A percentile compares a stretch with the other conserved stretches of the same genome.
Conservation (phyloP, 2,113 vertebrate genomes). For the Argyrosomus japonicus region DNA sequence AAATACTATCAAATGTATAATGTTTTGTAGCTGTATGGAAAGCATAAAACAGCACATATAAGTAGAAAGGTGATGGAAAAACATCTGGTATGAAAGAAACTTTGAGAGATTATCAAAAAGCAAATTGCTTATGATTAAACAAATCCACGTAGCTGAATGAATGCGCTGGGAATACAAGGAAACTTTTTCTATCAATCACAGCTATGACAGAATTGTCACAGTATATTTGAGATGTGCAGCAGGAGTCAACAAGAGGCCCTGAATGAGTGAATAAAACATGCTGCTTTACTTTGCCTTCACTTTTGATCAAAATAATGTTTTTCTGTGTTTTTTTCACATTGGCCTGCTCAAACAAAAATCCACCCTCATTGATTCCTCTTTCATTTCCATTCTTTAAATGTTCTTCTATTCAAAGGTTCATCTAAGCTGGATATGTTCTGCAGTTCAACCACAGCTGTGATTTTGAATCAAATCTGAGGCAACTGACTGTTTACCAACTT, state of each 20-base stretch:
- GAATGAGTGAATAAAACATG: constrained; percentile 77
- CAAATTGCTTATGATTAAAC: constrained; percentile 64
- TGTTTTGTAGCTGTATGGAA: not conserved
- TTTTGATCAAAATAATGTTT: constrained; percentile 79
- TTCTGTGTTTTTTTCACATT: constrained; percentile 58
- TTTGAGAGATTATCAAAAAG: constrained; percentile 56
- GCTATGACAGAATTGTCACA: constrained; percentile 71
- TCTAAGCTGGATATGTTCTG: constrained; percentile 6
- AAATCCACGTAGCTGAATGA: constrained; percentile 36
- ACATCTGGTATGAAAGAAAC: constrained; percentile 32
- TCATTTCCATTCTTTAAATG: constrained; percentile 33
- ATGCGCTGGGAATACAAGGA: constrained; percentile 29
- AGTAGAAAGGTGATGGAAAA: not conserved
- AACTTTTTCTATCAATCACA: constrained; percentile 68
- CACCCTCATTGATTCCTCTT: constrained; percentile 60
- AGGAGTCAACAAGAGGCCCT: constrained; percentile 47
- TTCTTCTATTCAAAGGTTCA: constrained; percentile 20
- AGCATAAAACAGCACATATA: constrained; percentile 2
- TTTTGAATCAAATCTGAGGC: not conserved
- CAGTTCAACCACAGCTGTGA: not conserved
- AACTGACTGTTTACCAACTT: not conserved
- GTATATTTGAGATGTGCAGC: constrained; percentile 66
- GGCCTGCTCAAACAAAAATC: constrained; percentile 49
- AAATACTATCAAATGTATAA: not conserved
- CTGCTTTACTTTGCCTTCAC: constrained; percentile 55